A percentile compares a stretch with the other conserved stretches of the same genome.
phyloP scores from a whole-genome alignment of 2,113 vertebrate species.

The Lates calcarifer region DNA sequence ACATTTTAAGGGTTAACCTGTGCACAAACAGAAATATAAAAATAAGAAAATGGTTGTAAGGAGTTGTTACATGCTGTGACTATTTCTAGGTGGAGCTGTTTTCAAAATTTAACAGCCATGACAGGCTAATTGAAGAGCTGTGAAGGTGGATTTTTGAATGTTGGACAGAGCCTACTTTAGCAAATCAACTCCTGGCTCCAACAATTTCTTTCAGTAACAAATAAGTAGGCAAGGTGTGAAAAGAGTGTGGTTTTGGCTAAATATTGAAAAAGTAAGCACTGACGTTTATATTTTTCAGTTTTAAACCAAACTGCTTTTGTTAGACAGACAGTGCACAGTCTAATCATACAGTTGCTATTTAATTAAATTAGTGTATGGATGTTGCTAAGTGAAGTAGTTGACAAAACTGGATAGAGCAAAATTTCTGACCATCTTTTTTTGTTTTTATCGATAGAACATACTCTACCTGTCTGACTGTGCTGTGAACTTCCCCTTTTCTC shows the following conservation, averaged over 20 bases:
- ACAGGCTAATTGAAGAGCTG: too few relatives aligned
- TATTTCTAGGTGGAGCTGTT: too few relatives aligned
- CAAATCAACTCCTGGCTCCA: too few relatives aligned
- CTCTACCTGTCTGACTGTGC: not conserved
- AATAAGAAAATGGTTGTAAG: too few relatives aligned
- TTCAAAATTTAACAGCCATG: too few relatives aligned
- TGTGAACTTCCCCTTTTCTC: constrained; percentile 6
- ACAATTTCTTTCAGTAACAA: not conserved
- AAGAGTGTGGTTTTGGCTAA: not conserved
- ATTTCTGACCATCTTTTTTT: not conserved
- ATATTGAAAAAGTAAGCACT: not conserved
- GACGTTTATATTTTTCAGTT: not conserved
- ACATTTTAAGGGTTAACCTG: too few relatives aligned
- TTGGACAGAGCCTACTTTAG: too few relatives aligned
- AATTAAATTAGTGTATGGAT: not conserved
- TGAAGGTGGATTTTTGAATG: too few relatives aligned
- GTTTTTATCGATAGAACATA: constrained; percentile 4
- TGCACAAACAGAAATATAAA: too few relatives aligned
- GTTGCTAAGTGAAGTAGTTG: not conserved
- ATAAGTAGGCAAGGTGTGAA: not conserved
- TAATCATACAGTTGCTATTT: not conserved
- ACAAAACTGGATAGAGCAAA: not conserved
- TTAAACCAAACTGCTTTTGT: not conserved
- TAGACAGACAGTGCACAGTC: not conserved
- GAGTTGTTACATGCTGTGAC: too few relatives aligned